Evolutionary conservation across 2,888 invertebrate species (phyloP).

Genomic region (Oligia strigilis): DNA sequence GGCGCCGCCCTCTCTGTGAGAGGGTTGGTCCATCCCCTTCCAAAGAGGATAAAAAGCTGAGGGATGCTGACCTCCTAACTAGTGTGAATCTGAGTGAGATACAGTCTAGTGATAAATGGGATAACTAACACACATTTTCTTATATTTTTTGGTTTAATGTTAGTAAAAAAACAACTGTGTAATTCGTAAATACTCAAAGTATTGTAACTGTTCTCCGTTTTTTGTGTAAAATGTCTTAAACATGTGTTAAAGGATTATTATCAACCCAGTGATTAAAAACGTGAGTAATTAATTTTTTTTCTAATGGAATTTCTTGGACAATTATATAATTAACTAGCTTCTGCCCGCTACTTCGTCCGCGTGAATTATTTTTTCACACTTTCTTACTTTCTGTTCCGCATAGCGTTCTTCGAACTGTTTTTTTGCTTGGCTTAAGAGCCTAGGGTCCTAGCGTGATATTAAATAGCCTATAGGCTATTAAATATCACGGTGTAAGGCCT

Average conservation of each 20-base stretch:
- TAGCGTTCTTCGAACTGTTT: background rate
- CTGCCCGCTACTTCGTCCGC: background rate
- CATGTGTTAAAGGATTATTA: slow-evolving; percentile 38
- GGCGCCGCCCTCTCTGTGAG: slow-evolving; percentile 79
- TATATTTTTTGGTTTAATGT: background rate
- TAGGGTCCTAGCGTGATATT: background rate
- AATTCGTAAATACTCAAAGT: background rate
- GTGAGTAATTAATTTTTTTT: slow-evolving; percentile 39
- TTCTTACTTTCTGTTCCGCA: background rate
- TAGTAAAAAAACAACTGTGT: background rate
- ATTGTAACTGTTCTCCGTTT: background rate
- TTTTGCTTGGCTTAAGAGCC: background rate
- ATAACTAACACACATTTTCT: background rate
- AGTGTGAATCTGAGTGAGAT: slow-evolving; percentile 66
- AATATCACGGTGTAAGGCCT: background rate
- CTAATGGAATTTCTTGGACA: background rate
- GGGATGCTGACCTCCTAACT: slow-evolving; percentile 82
- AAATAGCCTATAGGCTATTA: background rate
- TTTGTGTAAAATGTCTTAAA: background rate
- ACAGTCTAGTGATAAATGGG: slow-evolving; percentile 30
- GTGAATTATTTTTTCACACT: too few species aligned
- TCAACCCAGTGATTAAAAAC: slow-evolving; percentile 7
- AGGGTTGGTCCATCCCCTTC: slow-evolving; percentile 80
- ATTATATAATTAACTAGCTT: background rate
- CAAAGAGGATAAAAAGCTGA: slow-evolving; percentile 78